Evolutionary conservation across 2,797 vertebrate genomes (phyloP).

Genomic region (Hephaestus fuliginosus): DNA sequence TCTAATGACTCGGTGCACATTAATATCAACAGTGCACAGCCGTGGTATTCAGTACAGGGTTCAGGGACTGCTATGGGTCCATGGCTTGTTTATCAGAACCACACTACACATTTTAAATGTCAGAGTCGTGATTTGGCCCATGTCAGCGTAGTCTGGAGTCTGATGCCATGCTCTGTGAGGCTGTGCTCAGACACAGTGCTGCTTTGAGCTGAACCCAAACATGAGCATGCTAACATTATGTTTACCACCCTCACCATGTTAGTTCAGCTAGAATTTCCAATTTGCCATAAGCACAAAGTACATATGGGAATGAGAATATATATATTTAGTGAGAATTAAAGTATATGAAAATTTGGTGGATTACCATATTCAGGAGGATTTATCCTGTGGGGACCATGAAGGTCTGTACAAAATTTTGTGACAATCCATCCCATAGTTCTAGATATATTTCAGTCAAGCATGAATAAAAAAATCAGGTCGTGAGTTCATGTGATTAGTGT

Average conservation of each 20-base stretch:
- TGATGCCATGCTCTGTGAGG: not conserved
- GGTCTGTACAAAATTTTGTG: not conserved
- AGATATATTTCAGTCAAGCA: not conserved
- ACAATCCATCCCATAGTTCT: not conserved
- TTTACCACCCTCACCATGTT: too few species aligned
- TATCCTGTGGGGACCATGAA: not conserved
- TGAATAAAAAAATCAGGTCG: not conserved
- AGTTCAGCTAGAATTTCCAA: not conserved
- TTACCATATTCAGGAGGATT: too few species aligned
- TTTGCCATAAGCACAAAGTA: not conserved
- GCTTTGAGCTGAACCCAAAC: not conserved
- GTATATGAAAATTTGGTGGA: not conserved
- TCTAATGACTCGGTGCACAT: conserved; percentile 38
- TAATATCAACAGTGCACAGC: conserved; percentile 27
- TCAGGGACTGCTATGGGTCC: not conserved
- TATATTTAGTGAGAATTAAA: not conserved
- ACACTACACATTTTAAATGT: conserved; percentile 8
- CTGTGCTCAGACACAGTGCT: not conserved
- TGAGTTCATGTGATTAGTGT: not conserved
- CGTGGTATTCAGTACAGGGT: conserved; percentile 18
- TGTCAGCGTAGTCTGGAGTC: not conserved
- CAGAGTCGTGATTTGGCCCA: not conserved
- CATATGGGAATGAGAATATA: not conserved
- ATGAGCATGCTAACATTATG: not conserved
- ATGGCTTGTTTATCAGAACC: not conserved